Percentiles rank a stretch among this genome's conserved stretches.
Evolutionary conservation across 2,113 vertebrate genomes (phyloP).

Genomic region (Lagopus muta): DNA sequence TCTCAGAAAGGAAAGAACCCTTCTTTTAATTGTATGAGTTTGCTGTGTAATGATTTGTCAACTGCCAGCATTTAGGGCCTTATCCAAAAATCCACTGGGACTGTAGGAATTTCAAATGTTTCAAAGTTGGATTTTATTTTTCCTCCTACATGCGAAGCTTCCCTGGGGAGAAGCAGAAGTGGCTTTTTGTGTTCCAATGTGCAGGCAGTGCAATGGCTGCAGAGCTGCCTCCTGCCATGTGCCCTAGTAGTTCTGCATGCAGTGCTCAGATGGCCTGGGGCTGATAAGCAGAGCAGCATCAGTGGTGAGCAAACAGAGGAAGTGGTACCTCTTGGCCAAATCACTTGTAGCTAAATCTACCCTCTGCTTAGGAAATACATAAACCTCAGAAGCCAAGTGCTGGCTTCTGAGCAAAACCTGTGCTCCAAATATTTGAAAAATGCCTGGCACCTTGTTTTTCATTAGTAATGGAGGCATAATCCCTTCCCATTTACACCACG

Average conservation of each 20-base stretch:
- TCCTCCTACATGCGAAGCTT: neutral
- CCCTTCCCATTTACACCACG: neutral
- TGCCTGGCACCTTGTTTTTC: constrained; percentile 4
- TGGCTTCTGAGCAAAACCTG: constrained; percentile 24
- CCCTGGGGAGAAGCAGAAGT: neutral
- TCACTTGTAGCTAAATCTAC: neutral
- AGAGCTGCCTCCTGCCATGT: neutral
- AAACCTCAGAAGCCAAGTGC: neutral
- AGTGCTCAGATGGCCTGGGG: neutral
- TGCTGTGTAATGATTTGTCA: neutral
- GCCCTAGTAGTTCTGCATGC: neutral
- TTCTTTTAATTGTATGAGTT: neutral
- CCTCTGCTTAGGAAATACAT: neutral
- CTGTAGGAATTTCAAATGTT: neutral
- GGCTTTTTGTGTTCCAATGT: neutral
- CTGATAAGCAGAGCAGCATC: neutral
- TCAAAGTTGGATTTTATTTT: neutral
- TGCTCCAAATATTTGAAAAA: constrained; percentile 19
- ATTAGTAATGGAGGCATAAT: constrained; percentile 6
- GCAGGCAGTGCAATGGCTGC: neutral
- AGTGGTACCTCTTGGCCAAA: neutral
- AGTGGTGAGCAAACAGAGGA: neutral
- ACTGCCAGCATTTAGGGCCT: neutral
- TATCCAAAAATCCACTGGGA: neutral
- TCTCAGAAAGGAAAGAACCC: neutral